Evolutionary conservation across 2,113 vertebrate species (phyloP), one percentile per base, ranked within the genome.

Genomic region (zebrafish (Danio rerio)): DNA sequence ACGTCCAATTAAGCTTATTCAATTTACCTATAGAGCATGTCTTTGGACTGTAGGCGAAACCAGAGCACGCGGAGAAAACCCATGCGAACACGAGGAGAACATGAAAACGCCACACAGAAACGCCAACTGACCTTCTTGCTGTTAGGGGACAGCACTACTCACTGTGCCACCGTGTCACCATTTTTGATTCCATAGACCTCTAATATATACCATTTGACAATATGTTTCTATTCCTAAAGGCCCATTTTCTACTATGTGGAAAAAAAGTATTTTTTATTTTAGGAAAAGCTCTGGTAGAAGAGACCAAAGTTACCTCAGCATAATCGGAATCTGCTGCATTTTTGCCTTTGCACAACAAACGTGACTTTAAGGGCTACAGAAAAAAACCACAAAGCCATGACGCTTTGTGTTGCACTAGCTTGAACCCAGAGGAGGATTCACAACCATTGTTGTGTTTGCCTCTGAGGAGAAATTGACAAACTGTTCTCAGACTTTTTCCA

Each of bases 401-500:
- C 1, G 55, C 15, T 10, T 61, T 3, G 7, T 69, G 47, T 43
- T 70, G 50, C 52, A 18, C 79, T 61, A 20, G 18, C 52, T n/a
- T 47, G 53, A 45, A 68, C 68, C 75, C 72, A 68, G 56, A 86
- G 76, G 68, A 86, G 50, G 65, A 81, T 81, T 61, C 16, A 15
- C 21, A 43, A 52, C 58, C 42, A 80, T 63, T 56, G 76, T 62
- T 80, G 61, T 63, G 31, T 52, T 83, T 31, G 55, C 20, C 56
- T 83, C 42, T 16, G 16, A 83, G 58, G 21, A 76, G 80, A 80
- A 79, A 68, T 68, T 61, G 68, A 78, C 21, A 45, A 82, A 70
- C 81, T 83, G 80, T 83, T 86, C 75, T 83, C 56, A 59, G 70
- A 75, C 61, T 66, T 86, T 62, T 81, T 77, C 62, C 49, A 45